Percentiles rank a stretch among this genome's conserved stretches.
Evolutionary conservation across 1,140 invertebrate genomes (phyloP).

Genomic region (Euglossa dilemma): DNA sequence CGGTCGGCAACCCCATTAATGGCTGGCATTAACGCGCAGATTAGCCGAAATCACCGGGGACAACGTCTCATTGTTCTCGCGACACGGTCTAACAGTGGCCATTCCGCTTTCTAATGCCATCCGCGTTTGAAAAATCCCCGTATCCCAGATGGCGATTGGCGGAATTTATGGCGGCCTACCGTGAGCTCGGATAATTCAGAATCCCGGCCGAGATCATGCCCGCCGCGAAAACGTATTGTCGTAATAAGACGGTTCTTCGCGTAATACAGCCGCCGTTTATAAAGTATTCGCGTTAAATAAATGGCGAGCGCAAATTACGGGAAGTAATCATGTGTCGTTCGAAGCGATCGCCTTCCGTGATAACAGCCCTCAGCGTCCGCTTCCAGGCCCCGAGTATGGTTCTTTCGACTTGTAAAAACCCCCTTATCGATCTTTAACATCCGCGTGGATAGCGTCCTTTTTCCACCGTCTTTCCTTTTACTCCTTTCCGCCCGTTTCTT

Average conservation of each 20-base stretch:
- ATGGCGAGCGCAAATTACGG: constrained; percentile 33
- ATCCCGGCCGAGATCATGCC: constrained; percentile 40
- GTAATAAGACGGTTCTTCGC: constrained; percentile 34
- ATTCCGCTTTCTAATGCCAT: constrained; percentile 23
- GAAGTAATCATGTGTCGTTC: constrained; percentile 54
- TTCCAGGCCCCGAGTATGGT: not conserved
- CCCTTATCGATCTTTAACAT: constrained; percentile 10
- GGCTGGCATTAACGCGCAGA: not conserved
- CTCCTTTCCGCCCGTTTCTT: not conserved
- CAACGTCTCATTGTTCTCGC: constrained; percentile 19
- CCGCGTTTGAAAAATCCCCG: constrained; percentile 15
- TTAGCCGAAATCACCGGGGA: constrained; percentile 19
- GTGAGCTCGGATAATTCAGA: constrained; percentile 43
- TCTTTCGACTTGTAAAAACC: not conserved
- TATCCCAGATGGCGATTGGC: not conserved
- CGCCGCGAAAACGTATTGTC: constrained; percentile 37
- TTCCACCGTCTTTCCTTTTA: not conserved
- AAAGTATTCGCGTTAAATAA: constrained; percentile 45
- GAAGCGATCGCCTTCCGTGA: not conserved
- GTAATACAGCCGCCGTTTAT: constrained; percentile 26
- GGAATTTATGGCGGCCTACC: constrained; percentile 45
- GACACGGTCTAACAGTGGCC: not conserved
- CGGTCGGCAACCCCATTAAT: not conserved
- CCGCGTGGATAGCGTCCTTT: not conserved
- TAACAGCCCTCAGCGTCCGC: not conserved